Evolutionary conservation across 2,113 vertebrate species (phyloP).

Genomic region (Malurus cyaneus): DNA sequence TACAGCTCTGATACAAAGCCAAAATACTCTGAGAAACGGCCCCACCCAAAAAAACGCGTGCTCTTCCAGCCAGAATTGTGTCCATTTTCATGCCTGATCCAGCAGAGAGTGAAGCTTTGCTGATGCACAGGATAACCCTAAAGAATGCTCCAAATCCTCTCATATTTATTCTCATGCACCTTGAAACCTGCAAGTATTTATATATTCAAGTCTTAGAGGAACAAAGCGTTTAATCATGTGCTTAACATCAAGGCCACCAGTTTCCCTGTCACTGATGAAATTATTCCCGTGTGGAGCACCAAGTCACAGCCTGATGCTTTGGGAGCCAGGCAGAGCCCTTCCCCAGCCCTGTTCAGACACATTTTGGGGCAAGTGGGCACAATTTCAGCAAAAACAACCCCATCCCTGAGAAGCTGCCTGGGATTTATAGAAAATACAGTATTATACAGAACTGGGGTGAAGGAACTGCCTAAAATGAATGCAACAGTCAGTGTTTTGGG

Average conservation of each 20-base stretch:
- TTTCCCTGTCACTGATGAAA: neutral
- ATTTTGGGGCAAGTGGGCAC: neutral
- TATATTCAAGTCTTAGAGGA: neutral
- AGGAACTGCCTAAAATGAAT: neutral
- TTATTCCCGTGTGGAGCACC: rapidly evolving
- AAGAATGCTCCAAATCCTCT: neutral
- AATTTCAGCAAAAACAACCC: neutral
- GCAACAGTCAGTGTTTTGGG: neutral
- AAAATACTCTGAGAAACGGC: rapidly evolving
- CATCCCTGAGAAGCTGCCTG: neutral
- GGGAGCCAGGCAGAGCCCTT: neutral
- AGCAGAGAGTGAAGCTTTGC: neutral
- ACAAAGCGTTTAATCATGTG: neutral
- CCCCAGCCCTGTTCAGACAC: neutral
- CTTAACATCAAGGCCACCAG: neutral
- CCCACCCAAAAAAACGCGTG: neutral
- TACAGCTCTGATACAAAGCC: neutral
- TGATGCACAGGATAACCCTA: neutral
- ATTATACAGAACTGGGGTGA: neutral
- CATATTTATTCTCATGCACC: neutral
- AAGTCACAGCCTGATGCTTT: neutral
- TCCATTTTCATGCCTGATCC: neutral
- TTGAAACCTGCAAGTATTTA: neutral
- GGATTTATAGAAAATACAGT: neutral
- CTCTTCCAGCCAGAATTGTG: neutral